Base-by-base conservation (phyloP, 2,888 invertebrate genomes). In the Pachycephus smyrnensis region DNA sequence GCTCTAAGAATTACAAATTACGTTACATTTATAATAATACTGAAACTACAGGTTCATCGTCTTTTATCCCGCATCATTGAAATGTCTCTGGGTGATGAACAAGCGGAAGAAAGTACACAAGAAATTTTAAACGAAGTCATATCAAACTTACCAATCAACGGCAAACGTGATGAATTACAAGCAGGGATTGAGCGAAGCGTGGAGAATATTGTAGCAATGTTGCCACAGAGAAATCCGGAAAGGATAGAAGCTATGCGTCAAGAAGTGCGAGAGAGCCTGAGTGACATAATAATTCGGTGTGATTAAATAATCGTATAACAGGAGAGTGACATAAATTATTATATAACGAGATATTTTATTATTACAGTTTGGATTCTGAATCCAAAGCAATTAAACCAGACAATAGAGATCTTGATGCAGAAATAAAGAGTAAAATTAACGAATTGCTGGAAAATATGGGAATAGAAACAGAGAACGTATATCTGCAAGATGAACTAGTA, bases 251-350 rank as follows among this genome's bases (percentile, higher is more conserved):
- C 79, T 0, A 80, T 81, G 79, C 68, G 80, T 76, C 37, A 81
- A 77, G 35, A 74, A 40, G 77, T 83, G 36, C 71, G 75, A 40
- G 83, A 84, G 73, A 84, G 77, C 33, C 71, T 84, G 12, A 80
- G 81, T 77, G 83, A 86, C 12, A 81, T 84, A 12, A 75, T 84
- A 23, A 68, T 75, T n/a, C 81, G 82, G 84, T 81, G 75, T 68
- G 77, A 36, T 36, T 30, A 12, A 55, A 55, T 23, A 55, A 55
- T 55, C 55, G 23, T 55, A 55, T 55, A 9, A 23, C 9, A 55
- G 23, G 9, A 55, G 9, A 55, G 2, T 55, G 23, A 55, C 23
- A 1, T 23, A 23, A 55, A 15, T 15, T 55, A 23, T 23, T 55
- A 15, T 55, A 55, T 55, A 55, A 55, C 9, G 23, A 55, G 23